Conservation (phyloP, 2,888 invertebrate genomes). For the Scaptomyza caliginosa region DNA sequence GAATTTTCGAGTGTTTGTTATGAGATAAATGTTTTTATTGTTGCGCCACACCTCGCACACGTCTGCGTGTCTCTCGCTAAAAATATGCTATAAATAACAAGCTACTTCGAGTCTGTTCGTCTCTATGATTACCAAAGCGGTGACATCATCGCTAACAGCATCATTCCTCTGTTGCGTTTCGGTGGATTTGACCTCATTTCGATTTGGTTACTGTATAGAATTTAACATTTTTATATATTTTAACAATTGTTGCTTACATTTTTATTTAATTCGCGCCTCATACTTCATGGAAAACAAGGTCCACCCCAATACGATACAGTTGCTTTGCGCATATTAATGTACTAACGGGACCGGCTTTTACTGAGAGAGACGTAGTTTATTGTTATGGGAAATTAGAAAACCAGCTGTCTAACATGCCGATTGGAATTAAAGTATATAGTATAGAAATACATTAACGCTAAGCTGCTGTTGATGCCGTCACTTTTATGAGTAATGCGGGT, state of each 20-base stretch:
- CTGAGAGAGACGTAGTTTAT: background rate
- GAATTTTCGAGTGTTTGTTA: conserved; percentile 3
- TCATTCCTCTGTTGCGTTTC: conserved; percentile 36
- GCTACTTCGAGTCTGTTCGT: conserved; percentile 20
- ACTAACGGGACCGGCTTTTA: conserved; percentile 42
- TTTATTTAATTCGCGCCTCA: background rate
- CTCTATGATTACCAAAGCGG: conserved; percentile 39
- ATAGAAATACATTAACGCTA: background rate
- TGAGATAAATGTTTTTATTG: conserved; percentile 7
- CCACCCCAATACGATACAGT: conserved; percentile 1
- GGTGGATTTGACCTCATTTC: conserved; percentile 28
- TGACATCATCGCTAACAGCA: conserved; percentile 68
- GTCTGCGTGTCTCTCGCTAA: background rate
- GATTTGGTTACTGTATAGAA: background rate
- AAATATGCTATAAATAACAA: conserved; percentile 46
- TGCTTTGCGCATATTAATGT: background rate
- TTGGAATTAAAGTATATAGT: background rate
- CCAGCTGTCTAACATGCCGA: background rate
- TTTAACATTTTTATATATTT: background rate
- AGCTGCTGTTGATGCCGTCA: conserved; percentile 30
- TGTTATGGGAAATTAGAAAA: conserved; percentile 4
- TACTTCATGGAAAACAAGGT: background rate
- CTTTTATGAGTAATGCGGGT: conserved; percentile 49
- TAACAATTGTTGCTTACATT: background rate
- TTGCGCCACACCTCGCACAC: conserved; percentile 3